Evolutionary conservation across 2,113 vertebrate genomes (phyloP), one percentile per base, ranked within the genome.

Genomic region (Cochlearius cochlearius): DNA sequence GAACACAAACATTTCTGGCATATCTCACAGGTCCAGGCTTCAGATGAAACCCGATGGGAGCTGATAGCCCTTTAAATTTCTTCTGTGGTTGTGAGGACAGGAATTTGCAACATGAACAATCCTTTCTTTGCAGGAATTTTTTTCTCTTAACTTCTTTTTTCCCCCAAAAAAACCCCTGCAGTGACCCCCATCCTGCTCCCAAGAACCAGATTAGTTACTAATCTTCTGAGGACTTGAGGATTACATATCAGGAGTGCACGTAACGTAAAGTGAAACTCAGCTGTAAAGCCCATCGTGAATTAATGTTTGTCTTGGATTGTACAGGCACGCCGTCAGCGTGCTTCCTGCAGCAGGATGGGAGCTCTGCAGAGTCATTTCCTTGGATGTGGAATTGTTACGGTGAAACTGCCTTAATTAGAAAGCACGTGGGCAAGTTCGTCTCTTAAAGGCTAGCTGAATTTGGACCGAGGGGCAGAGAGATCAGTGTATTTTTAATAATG

Each of bases 351-450:
- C 88, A 79, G 91, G 91, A 87, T 79, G 71, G 34, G 59, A 75
- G 29, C 50, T 75, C n/a, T 85, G 91, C 45, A 52, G 62, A 89
- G 86, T 97, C 88, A 95, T 95, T 97, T 97, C 91, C 95, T 36
- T 64, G 60, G 83, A 72, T 7, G 13, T 83, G 60, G 11, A 59
- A 91, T 79, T 58, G 49, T 89, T 82, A 27, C 30, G 25, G 23
- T 73, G 60, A 92, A 96, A 63, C 47, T 91, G 75, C 78, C 59
- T 95, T 56, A 64, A 59, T 64, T 88, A 78, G 82, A 86, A 94
- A 81, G 52, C 43, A 68, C 2, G 1, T 18, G 56, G 10, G 7
- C 32, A 63, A 52, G 38, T 36, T 59, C 2, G 0, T 71, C 32
- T 47, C 36, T 71, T 36, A 78, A 89, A 85, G 52, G 29, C 38